These are phyloP conservation scores for Callinectes sapidus DNA, from an alignment of 2,888 invertebrate species.

Conservation along the genomic window DNA sequence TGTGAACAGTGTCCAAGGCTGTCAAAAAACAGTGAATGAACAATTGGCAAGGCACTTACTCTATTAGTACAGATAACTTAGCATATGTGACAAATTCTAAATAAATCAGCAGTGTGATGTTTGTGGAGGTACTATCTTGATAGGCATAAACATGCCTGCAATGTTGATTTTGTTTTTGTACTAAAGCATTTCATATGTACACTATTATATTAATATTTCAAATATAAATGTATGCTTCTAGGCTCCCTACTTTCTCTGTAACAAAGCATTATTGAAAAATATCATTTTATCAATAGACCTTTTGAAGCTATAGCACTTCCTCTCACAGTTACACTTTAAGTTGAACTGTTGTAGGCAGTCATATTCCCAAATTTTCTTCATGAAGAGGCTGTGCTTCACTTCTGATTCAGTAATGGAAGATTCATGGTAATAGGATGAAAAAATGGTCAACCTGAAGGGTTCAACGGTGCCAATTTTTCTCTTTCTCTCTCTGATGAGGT, in stretches of 20 bases:
- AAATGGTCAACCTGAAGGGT: slow-evolving; percentile 12
- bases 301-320: not conserved
- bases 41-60: too few relatives aligned
- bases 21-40: too few relatives aligned
- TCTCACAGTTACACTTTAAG: not conserved
- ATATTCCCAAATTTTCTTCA: not conserved
- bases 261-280: not conserved
- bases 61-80: too few relatives aligned
- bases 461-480: not conserved
- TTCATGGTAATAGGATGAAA: not conserved
- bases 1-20: too few relatives aligned
- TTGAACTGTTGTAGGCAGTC: not conserved
- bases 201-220: too few relatives aligned
- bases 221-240: too few relatives aligned
- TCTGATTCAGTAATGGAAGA: not conserved
- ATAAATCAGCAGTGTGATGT: too few relatives aligned
- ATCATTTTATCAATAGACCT: not conserved
- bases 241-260: not conserved
- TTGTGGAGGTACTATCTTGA: too few relatives aligned
- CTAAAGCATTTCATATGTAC: too few relatives aligned
- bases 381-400: not conserved
- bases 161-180: too few relatives aligned
- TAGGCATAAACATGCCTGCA: too few relatives aligned
- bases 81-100: too few relatives aligned
- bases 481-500: not conserved